Percentiles rank a stretch among this genome's conserved stretches.
phyloP scores from a whole-genome alignment of 2,797 vertebrate genomes.

The Peromyscus attwateri region DNA sequence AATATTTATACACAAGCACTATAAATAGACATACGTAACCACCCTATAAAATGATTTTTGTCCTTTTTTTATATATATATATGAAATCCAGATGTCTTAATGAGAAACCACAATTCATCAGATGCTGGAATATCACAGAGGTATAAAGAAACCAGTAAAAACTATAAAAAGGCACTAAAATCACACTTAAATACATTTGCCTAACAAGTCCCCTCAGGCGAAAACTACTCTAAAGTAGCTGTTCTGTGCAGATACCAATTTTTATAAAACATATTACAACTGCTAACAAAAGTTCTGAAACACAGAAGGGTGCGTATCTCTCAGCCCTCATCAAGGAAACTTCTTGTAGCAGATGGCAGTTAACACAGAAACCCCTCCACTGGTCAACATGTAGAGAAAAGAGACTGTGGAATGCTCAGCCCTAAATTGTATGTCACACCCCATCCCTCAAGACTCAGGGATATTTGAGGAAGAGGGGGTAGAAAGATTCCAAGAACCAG shows the following conservation, averaged over 20 bases:
- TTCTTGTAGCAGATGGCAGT: no score
- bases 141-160: constrained; percentile 53
- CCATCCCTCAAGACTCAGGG: neutral
- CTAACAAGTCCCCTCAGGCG: constrained; percentile 12
- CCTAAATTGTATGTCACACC: neutral
- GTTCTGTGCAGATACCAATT: neutral
- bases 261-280: constrained; percentile 1
- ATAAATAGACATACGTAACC: constrained; percentile 65
- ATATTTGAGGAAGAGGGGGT: neutral
- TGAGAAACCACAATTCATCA: constrained; percentile 67
- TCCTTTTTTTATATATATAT: no score
- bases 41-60: constrained; percentile 29
- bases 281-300: constrained; percentile 37
- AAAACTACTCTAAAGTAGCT: constrained; percentile 33
- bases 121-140: constrained; percentile 27
- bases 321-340: neutral
- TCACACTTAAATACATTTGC: constrained; percentile 70
- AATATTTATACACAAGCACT: constrained; percentile 57
- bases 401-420: fast-evolving
- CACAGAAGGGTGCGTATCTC: neutral
- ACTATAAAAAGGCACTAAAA: constrained; percentile 68
- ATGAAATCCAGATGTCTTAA: constrained; percentile 61
- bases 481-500: neutral
- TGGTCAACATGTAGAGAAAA: neutral
- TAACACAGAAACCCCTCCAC: neutral